These are phyloP conservation scores for Sphaeramia orbicularis DNA, from an alignment of 2,797 vertebrate species.

Conservation along the genomic window DNA sequence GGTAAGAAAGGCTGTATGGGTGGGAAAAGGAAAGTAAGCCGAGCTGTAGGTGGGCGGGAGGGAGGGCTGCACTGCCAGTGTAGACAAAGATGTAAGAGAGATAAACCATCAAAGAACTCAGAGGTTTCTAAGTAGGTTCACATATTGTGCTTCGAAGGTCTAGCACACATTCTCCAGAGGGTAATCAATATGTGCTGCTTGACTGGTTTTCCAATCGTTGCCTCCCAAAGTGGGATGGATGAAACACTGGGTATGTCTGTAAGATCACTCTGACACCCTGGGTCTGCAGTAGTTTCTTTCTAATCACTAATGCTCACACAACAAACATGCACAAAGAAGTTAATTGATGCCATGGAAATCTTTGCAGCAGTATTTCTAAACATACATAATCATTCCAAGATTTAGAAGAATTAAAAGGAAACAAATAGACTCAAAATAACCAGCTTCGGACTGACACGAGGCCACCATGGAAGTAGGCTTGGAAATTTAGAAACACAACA, in stretches of 20 bases:
- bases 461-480: constrained; percentile 22
- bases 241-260: constrained; percentile 46
- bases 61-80: constrained; percentile 45
- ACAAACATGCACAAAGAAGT: constrained; percentile 37
- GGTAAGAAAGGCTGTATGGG: constrained; percentile 77
- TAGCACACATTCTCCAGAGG: constrained; percentile 69
- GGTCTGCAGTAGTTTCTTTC: constrained; percentile 34
- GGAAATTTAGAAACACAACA: constrained; percentile 4
- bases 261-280: constrained; percentile 54
- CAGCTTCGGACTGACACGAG: constrained; percentile 32
- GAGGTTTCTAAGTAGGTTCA: constrained; percentile 79
- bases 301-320: constrained; percentile 34
- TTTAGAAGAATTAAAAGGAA: constrained; percentile 37
- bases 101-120: constrained; percentile 80
- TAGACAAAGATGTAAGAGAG: constrained; percentile 74
- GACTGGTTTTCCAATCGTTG: constrained; percentile 69
- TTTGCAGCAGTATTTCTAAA: constrained; percentile 34
- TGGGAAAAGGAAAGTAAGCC: constrained; percentile 70
- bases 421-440: constrained; percentile 53
- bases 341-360: constrained; percentile 40
- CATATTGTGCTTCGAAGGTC: constrained; percentile 76
- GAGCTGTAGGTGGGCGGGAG: constrained; percentile 72
- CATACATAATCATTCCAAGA: constrained; percentile 22
- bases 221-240: constrained; percentile 55
- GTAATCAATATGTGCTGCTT: constrained; percentile 74